These are phyloP conservation scores for Gymnosoma rotundatum DNA, from an alignment of 2,888 invertebrate species.

Conservation along the genomic window DNA sequence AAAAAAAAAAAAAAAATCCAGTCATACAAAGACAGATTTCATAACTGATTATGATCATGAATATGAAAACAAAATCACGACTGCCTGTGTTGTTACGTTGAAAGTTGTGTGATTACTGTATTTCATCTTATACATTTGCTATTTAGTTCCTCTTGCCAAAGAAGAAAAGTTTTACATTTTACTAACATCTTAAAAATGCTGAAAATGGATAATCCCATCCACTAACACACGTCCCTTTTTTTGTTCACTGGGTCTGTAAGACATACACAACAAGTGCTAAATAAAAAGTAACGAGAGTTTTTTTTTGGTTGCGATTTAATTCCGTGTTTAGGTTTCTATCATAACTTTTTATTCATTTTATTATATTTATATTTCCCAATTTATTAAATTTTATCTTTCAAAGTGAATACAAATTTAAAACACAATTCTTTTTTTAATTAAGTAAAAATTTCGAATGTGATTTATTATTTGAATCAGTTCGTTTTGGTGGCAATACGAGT, in stretches of 20 bases:
- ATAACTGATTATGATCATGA: slow-evolving; percentile 51
- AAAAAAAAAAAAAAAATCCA: slow-evolving; percentile 10
- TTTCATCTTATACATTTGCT: slow-evolving; percentile 10
- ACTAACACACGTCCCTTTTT: neutral
- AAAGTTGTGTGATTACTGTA: neutral
- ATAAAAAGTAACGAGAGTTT: neutral
- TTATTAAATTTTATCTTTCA: no score
- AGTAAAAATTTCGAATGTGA: no score
- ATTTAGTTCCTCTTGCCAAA: slow-evolving; percentile 36
- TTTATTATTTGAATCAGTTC: no score
- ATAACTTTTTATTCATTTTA: neutral
- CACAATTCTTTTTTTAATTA: no score
- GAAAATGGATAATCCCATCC: slow-evolving; percentile 3
- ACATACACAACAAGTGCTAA: slow-evolving; percentile 5
- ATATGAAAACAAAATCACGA: slow-evolving; percentile 1
- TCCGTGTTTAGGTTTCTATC: slow-evolving; percentile 10
- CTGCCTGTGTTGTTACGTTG: neutral
- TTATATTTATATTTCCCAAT: no score
- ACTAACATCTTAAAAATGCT: slow-evolving; percentile 17
- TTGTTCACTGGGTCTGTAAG: slow-evolving; percentile 57
- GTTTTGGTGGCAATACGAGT: no score
- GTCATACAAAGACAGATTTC: slow-evolving; percentile 40
- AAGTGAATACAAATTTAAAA: no score
- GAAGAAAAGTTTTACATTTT: slow-evolving; percentile 11
- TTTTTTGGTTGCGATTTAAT: neutral